Evolutionary conservation across 1,140 invertebrate species (phyloP), one percentile per base, ranked within the genome.

Genomic region (Ephestia elutella): DNA sequence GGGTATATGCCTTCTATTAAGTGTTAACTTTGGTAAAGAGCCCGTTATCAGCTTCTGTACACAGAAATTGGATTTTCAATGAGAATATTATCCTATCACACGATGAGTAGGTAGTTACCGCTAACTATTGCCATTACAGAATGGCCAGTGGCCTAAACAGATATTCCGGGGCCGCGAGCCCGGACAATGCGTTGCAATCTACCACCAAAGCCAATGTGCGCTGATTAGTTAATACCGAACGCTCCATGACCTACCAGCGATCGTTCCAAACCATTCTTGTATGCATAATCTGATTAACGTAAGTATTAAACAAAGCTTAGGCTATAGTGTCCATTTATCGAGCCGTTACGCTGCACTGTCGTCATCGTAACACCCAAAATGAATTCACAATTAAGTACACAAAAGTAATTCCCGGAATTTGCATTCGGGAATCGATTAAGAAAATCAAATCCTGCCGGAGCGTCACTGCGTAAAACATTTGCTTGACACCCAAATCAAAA

Each of bases 401-500:
- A 25, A 53, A 53, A 53, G 19, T 53, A 53, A 53, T 53, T 53
- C 21, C n/a, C 21, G 5, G 53, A 60, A 75, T 74, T 76, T 78
- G 64, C 72, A 81, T 80, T 79, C 72, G 66, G 67, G 79, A 80
- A 82, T 84, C 83, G 82, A 83, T 86, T 85, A 88, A 84, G 83
- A 86, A 86, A 88, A 88, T 86, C 76, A 84, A 86, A 86, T 83
- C 78, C 75, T 65, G 66, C 61, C 65, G 65, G 76, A 83, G 82
- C 82, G 85, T 75, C 80, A 76, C 80, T 71, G 75, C 78, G 83
- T 82, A 80, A 87, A 87, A 87, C 85, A 87, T 87, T 87, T 85
- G 81, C 79, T 83, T 83, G 86, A 88, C 86, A 83, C 83, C 85
- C 86, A 85, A 88, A 88, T 88, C 86, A 88, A 88, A 88, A 88